Evolutionary conservation across 2,797 vertebrate species (phyloP).

Genomic region (Myotis vivesi): DNA sequence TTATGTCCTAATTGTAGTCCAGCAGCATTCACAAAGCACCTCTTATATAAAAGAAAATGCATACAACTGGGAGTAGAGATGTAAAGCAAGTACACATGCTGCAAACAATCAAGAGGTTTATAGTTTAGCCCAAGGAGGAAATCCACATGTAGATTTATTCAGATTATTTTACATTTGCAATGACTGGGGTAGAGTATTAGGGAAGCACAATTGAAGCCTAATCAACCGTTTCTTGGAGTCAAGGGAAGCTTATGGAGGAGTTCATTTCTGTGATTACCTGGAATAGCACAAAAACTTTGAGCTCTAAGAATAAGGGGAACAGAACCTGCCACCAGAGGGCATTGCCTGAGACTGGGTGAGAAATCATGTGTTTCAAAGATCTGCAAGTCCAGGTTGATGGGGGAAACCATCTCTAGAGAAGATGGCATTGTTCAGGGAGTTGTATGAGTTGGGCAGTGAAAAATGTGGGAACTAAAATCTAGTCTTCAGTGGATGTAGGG

Average conservation of each 20-base stretch:
- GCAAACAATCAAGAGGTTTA: neutral
- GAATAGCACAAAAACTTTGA: neutral
- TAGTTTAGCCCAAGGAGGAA: neutral
- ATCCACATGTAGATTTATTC: neutral
- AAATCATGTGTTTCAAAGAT: neutral
- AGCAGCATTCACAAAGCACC: neutral
- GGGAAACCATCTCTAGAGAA: neutral
- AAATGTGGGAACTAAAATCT: neutral
- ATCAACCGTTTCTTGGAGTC: neutral
- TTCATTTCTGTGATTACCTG: neutral
- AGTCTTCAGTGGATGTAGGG: neutral
- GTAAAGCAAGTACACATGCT: neutral
- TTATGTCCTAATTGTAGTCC: neutral
- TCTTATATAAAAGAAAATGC: neutral
- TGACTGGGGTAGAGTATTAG: neutral
- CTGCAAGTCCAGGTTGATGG: neutral
- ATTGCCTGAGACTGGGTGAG: neutral
- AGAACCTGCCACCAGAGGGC: neutral
- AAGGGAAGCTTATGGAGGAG: neutral
- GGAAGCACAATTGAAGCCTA: neutral
- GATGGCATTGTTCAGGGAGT: neutral
- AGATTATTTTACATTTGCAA: neutral
- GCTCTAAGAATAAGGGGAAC: neutral
- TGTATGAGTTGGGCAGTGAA: neutral
- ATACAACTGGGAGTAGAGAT: neutral